Base-by-base conservation (phyloP, 2,797 vertebrate species). In the Catamblyrhynchus diadema region DNA sequence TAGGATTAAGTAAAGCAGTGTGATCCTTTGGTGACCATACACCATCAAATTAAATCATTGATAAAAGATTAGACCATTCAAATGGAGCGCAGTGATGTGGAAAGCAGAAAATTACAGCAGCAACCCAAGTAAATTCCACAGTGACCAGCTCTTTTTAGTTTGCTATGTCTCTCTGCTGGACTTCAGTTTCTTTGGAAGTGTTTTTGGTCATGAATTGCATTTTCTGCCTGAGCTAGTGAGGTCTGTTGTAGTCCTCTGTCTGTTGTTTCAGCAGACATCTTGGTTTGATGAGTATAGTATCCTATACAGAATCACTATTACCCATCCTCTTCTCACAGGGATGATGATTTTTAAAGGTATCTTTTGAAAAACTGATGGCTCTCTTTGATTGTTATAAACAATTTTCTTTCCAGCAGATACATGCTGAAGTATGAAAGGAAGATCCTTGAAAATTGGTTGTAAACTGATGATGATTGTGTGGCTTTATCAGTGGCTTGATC, bases 101-200 rank as follows among this genome's bases (percentile, higher is more conserved):
- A 87, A 93, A 79, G n/a, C 42, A 50, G 79, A 88, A 96, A 88
- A 93, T 72, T 35, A 54, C 25, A 86, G 81, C 37, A 62, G n/a
- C 28, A 65, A 59, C 61, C n/a, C 27, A 33, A 45, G 33, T 75
- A 90, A 92, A 91, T 81, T 84, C 45, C 86, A 50, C 61, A 59
- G 17, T 81, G 57, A 78, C 77, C 50, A 78, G 41, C 41, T 83
- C 57, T 81, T 10, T 12, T 81, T 84, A 70, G 17, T 54, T 70
- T 88, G 18, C 53, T 66, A 0, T 5, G 1, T 69, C 62, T 84
- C 5, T 60, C 20, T 90, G 47, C 56, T 72, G 61, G 53, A 74
- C 54, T 53, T 67, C 42, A 22, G 20, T 81, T 96, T 72, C 11
- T 59, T 85, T 86, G 73, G 64, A 88, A 61, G 47, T 75, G 39